Conservation (phyloP, 2,113 vertebrate species). For the Lates calcarifer region DNA sequence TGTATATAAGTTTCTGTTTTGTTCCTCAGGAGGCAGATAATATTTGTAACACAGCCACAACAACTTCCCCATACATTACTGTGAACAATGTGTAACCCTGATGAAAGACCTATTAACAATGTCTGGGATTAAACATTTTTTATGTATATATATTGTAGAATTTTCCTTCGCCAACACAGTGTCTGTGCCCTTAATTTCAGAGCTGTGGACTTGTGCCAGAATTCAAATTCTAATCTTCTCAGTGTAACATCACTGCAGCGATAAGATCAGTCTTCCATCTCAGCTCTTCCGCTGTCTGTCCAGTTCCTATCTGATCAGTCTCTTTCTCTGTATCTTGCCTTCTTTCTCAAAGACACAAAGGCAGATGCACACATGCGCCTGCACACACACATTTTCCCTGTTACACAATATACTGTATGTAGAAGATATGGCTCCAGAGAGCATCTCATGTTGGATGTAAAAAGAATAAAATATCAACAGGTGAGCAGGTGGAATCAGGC, state of each 20-base stretch:
- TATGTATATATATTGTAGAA: conserved; percentile 25
- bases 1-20: neutral
- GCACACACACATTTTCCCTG: neutral
- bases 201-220: conserved; percentile 52
- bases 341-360: conserved; percentile 47
- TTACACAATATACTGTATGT: conserved; percentile 5
- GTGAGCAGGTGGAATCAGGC: conserved; percentile 28
- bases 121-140: conserved; percentile 17
- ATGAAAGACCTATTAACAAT: conserved; percentile 42
- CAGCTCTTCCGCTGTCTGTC: conserved; percentile 66
- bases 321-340: conserved; percentile 48
- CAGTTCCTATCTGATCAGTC: conserved; percentile 63
- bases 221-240: conserved; percentile 70
- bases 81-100: conserved; percentile 29
- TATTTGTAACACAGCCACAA: conserved; percentile 20
- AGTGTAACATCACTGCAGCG: conserved; percentile 62
- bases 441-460: conserved; percentile 16
- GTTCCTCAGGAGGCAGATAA: neutral
- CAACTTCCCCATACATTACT: conserved; percentile 16
- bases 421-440: conserved; percentile 29
- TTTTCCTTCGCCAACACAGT: conserved; percentile 26
- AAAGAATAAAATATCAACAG: conserved; percentile 14
- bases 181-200: conserved; percentile 51
- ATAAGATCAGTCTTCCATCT: conserved; percentile 74
- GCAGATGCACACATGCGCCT: conserved; percentile 19